Evolutionary conservation across 2,113 vertebrate genomes (phyloP).

Genomic region (Corythornis vintsioides): DNA sequence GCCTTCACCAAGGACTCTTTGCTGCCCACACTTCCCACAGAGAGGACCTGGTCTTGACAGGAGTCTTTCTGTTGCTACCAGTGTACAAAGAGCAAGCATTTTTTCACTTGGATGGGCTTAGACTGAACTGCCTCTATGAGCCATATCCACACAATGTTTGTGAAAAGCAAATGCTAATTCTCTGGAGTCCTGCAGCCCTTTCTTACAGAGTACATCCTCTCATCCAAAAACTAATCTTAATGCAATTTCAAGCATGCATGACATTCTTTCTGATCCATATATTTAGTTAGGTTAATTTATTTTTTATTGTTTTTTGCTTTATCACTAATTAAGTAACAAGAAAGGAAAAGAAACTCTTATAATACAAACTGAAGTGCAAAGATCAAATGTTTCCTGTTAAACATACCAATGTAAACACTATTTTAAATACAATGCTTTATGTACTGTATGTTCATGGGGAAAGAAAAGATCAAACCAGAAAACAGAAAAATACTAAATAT

Average conservation of each 20-base stretch:
- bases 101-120: neutral
- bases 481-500: neutral
- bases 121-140: neutral
- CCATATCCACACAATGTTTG: neutral
- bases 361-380: neutral
- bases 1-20: neutral
- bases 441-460: neutral
- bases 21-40: neutral
- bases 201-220: neutral
- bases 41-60: neutral
- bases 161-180: neutral
- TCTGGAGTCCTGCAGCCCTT: neutral
- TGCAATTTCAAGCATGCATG: neutral
- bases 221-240: neutral
- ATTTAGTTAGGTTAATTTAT: neutral
- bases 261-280: neutral
- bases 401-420: neutral
- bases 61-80: neutral
- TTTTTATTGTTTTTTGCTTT: neutral
- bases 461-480: neutral
- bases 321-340: neutral
- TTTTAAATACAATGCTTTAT: neutral
- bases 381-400: neutral
- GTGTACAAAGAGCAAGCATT: neutral
- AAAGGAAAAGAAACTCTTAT: neutral